Evolutionary conservation across 1,140 invertebrate genomes (phyloP), one percentile per base, ranked within the genome.

Genomic region (Caenorhabditis inopinata): DNA sequence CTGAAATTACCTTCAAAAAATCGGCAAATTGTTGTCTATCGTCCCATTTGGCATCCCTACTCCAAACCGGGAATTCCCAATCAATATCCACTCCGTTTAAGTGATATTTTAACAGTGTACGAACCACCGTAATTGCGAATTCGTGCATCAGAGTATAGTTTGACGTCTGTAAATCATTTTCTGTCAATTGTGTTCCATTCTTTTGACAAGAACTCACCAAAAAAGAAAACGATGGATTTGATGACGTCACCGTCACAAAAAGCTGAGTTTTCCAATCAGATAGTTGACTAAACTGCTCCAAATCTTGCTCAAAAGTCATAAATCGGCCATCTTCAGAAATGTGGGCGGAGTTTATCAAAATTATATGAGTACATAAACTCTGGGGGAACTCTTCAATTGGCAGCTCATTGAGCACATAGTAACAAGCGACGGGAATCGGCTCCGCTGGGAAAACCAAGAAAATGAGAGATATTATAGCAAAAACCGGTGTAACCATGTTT

Each of bases 61-160:
- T 83, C 84, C 83, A 86, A 6, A 74, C 80, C 6, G 85, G 85
- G 53, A 85, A 85, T 74, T 85, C 85, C 85, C 85, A 85, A 68
- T 85, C 85, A 16, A 86, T 74, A 47, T 85, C 85, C 9, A 86
- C 73, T 18, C 85, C 85, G 48, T 85, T 79, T 14, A 85, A 46
- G 2, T 9, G 2, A 12, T 42, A 68, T 7, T 12, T 38, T 18
- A 18, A 2, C 4, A 68, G 32, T 18, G 38, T 42, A 2, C 21
- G 32, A 2, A 1, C 23, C 0, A 68, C 58, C 1, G 25, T 11
- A 16, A 21, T 38, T 3, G 58, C 1, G n/a, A 68, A 68, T 9
- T 29, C n/a, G 2, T 38, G n/a, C 32, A 68, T 38, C 2, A 68
- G n/a, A 9, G n/a, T 21, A 0, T 16, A 9, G 58, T 42, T 68